Evolutionary conservation across 53 echinoderm and acorn worm genomes (phyloP), one percentile per base, ranked within the genome.

Genomic region (Stichopus horrens): DNA sequence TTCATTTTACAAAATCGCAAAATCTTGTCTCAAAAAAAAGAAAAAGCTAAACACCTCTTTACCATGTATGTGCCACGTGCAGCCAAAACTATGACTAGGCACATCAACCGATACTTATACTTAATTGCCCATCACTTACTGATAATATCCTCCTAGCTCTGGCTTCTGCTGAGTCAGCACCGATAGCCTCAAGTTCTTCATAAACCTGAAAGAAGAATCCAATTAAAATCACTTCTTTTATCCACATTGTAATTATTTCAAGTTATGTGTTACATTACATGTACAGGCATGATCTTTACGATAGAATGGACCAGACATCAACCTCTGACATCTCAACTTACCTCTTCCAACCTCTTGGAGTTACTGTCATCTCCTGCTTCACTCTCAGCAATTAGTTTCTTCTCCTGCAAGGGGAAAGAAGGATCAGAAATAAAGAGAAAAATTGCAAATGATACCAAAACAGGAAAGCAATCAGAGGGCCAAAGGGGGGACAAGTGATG

Each of bases 161-260:
- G 52, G 96, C 53, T 79, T 99, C 99, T 9, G 99, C 99, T 5
- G 99, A 99, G 76, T 94, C 94, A 2, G 94, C 99, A 10, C 99
- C 99, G 53, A 96, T 96, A 7, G 94, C 99, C 4, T 94, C 92
- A 90, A 99, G 86, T 74, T 99, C 99, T 68, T 99, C 99, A 90
- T 99, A 99, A 23, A 99, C 94, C 95, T 97, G 16, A 5, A 20
- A n/a, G 21, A 54, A 82, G 57, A 7, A 23, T 74, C n/a, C 11
- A 67, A 67, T 11, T 67, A n/a, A 67, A n/a, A 67, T 14, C 68
- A 67, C 11, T 67, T 67, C n/a, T 67, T 14, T 67, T 67, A 67
- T n/a, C n/a, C 68, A 67, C 11, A 67, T n/a, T 67, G 68, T 67
- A 37, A 37, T 37, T 37, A 37, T 37, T 37, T 37, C 37, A 37